These are phyloP conservation scores for Mactra quadrangularis DNA, from an alignment of 1,140 invertebrate species.

Conservation along the genomic window DNA sequence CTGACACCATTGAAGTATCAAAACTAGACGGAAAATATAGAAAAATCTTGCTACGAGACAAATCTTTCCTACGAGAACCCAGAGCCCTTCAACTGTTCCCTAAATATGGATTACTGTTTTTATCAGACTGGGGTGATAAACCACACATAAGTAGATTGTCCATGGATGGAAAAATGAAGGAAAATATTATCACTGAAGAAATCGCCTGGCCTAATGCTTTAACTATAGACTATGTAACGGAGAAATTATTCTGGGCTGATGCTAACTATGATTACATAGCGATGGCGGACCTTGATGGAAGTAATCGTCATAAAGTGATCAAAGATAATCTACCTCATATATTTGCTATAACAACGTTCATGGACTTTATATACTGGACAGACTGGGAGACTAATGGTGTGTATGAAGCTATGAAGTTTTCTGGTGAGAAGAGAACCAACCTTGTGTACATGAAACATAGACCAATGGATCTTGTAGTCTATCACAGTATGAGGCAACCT, in stretches of 20 bases:
- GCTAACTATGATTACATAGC: conserved; percentile 97
- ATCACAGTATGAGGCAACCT: conserved; percentile 88
- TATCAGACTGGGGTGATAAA: conserved; percentile 99
- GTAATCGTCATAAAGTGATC: conserved; percentile 85
- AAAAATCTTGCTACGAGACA: conserved; percentile 93
- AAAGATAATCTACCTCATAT: conserved; percentile 89
- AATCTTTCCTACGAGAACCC: conserved; percentile 91
- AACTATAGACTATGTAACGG: conserved; percentile 96
- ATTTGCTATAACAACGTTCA: conserved; percentile 96
- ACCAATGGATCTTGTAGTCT: conserved; percentile 93
- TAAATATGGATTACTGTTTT: conserved; percentile 90
- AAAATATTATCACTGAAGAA: conserved; percentile 95
- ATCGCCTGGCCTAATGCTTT: conserved; percentile 97
- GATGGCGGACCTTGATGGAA: conserved; percentile 85
- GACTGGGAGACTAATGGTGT: conserved; percentile 95
- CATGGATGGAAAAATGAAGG: conserved; percentile 96
- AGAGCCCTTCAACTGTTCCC: conserved; percentile 97
- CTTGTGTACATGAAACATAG: conserved; percentile 94
- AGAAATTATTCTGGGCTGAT: conserved; percentile 99
- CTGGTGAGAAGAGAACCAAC: conserved; percentile 95
- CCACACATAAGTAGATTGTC: conserved; percentile 97
- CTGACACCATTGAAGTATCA: conserved; percentile 97
- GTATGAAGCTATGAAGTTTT: conserved; percentile 97
- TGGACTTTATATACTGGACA: conserved; percentile 97
- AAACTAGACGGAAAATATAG: conserved; percentile 92